phyloP scores from a whole-genome alignment of 1,140 invertebrate genomes.

The Idris sp. region DNA sequence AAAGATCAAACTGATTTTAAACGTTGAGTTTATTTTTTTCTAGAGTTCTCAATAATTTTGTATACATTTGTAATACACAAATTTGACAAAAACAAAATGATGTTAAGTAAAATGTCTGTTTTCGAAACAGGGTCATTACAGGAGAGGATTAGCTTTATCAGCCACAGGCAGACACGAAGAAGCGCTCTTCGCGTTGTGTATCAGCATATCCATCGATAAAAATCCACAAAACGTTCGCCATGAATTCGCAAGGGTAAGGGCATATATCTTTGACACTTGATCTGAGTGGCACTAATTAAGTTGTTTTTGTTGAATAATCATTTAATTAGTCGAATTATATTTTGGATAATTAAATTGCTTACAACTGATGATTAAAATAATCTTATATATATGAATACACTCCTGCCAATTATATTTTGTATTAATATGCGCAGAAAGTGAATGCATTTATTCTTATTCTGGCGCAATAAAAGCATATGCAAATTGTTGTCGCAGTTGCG shows the following conservation, averaged over 20 bases:
- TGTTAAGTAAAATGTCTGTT: no score
- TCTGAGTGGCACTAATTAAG: background rate
- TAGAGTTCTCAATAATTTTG: no score
- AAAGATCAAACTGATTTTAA: no score
- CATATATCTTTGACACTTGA: background rate
- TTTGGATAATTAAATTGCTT: background rate
- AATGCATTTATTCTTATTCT: conserved; percentile 36
- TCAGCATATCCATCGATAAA: conserved; percentile 81
- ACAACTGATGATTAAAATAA: background rate
- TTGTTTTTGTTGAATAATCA: background rate
- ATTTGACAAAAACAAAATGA: no score
- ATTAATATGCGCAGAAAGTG: conserved; percentile 21
- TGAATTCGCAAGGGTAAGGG: conserved; percentile 78
- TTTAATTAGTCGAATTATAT: background rate
- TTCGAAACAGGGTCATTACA: conserved; percentile 82
- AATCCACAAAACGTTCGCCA: conserved; percentile 76
- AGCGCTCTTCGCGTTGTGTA: conserved; percentile 82
- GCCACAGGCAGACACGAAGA: conserved; percentile 83
- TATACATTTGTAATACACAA: no score
- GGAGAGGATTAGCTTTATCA: conserved; percentile 82
- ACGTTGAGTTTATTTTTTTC: no score
- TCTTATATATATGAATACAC: no score
- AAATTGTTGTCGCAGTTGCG: conserved; percentile 36
- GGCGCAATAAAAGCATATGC: conserved; percentile 35
- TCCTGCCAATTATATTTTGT: conserved; percentile 16